Conservation (phyloP, 2,113 vertebrate species). For the Megaceryle maxima region DNA sequence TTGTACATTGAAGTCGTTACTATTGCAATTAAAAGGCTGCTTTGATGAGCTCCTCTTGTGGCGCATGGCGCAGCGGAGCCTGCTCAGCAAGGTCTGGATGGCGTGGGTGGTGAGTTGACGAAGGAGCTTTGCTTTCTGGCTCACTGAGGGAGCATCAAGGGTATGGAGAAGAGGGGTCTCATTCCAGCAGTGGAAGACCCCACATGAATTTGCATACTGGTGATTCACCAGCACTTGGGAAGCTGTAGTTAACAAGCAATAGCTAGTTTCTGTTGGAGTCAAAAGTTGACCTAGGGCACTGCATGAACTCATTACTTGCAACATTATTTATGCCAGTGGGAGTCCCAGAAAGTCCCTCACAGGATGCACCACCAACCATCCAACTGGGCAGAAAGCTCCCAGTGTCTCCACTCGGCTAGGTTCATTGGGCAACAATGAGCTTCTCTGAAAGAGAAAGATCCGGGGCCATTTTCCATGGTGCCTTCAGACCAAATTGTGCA, state of each 20-base stretch:
- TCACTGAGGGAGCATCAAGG: neutral
- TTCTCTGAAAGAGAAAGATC: neutral
- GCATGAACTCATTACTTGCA: neutral
- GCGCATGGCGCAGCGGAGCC: neutral
- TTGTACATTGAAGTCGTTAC: neutral
- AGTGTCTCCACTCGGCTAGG: neutral
- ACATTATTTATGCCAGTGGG: neutral
- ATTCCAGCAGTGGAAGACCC: neutral
- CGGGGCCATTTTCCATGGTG: neutral
- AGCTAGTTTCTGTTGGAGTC: neutral
- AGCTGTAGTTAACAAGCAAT: neutral
- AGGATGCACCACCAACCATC: neutral
- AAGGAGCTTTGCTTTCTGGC: neutral
- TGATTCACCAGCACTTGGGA: neutral
- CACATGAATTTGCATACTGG: accelerated
- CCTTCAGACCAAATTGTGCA: neutral
- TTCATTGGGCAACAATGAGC: neutral
- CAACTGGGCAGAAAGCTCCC: neutral
- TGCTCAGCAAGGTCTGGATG: neutral
- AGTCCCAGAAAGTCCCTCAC: neutral
- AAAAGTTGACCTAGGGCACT: neutral
- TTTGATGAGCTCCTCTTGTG: neutral
- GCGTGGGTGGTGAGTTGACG: neutral
- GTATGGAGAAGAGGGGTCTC: neutral
- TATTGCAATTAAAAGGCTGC: slow-evolving; percentile 19